Evolutionary conservation across 1,140 invertebrate genomes (phyloP).

Genomic region (Drosophila ficusphila): DNA sequence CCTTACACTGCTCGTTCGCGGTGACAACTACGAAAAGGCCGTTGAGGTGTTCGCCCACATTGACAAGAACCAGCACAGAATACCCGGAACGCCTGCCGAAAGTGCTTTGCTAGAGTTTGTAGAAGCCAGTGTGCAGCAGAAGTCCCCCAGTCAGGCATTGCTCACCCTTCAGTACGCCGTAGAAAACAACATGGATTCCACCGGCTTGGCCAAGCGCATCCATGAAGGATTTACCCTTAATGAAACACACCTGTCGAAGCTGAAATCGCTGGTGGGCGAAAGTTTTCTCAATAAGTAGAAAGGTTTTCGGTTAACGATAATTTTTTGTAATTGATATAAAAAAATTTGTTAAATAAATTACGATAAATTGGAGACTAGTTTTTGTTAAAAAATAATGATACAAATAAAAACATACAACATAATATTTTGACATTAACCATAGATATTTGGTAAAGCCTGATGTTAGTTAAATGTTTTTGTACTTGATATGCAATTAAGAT

Average conservation of each 20-base stretch:
- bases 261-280: slow-evolving; percentile 85
- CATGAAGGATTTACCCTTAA: slow-evolving; percentile 84
- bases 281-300: slow-evolving; percentile 69
- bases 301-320: slow-evolving; percentile 10
- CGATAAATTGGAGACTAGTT: not conserved
- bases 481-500: not conserved
- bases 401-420: not conserved
- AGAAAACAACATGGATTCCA: slow-evolving; percentile 85
- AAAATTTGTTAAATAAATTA: slow-evolving; percentile 17
- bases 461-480: not conserved
- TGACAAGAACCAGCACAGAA: slow-evolving; percentile 84
- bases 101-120: slow-evolving; percentile 84
- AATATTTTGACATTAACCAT: too few species aligned
- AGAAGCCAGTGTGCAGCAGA: slow-evolving; percentile 84
- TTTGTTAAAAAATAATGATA: slow-evolving; percentile 14
- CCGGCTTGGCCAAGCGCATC: slow-evolving; percentile 83
- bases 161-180: slow-evolving; percentile 85
- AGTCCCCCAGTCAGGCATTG: slow-evolving; percentile 85
- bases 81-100: slow-evolving; percentile 86
- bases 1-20: slow-evolving; percentile 84
- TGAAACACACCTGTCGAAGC: slow-evolving; percentile 84
- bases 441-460: not conserved
- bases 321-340: slow-evolving; percentile 6
- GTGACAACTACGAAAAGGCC: slow-evolving; percentile 85
- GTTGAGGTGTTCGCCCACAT: slow-evolving; percentile 85